These are phyloP conservation scores for Coptodon rendalli DNA, from an alignment of 2,113 vertebrate species.

Conservation along the genomic window DNA sequence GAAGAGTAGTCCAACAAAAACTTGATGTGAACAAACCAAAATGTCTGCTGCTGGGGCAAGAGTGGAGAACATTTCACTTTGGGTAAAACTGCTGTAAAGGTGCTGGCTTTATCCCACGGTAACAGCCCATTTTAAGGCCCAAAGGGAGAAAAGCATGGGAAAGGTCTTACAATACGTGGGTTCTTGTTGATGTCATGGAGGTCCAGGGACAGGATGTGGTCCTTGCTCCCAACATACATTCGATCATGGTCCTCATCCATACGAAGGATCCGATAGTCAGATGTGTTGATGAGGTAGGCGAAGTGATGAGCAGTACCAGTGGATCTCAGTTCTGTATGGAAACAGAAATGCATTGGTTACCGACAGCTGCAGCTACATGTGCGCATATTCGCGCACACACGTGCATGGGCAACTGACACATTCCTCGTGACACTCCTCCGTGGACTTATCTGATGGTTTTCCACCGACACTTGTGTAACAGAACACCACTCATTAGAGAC, in stretches of 20 bases:
- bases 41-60: background rate
- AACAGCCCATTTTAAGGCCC: background rate
- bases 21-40: background rate
- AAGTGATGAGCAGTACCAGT: constrained; percentile 92
- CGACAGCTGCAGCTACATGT: constrained; percentile 15
- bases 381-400: background rate
- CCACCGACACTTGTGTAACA: constrained; percentile 41
- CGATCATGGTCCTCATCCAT: constrained; percentile 98
- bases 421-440: constrained; percentile 22
- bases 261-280: constrained; percentile 90
- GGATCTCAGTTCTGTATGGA: constrained; percentile 81
- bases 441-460: constrained; percentile 57
- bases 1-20: constrained; percentile 20
- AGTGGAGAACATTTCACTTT: background rate
- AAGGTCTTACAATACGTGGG: constrained; percentile 88
- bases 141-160: background rate
- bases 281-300: constrained; percentile 91
- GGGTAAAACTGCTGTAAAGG: background rate
- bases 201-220: constrained; percentile 92
- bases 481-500: constrained; percentile 46
- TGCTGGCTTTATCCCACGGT: background rate
- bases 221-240: constrained; percentile 98
- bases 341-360: constrained; percentile 17
- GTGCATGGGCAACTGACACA: constrained; percentile 21
- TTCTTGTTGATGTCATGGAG: constrained; percentile 98